Percentiles rank a stretch among this genome's conserved stretches.
Conservation (phyloP, 2,888 invertebrate species). For the Octodonta nipae region DNA sequence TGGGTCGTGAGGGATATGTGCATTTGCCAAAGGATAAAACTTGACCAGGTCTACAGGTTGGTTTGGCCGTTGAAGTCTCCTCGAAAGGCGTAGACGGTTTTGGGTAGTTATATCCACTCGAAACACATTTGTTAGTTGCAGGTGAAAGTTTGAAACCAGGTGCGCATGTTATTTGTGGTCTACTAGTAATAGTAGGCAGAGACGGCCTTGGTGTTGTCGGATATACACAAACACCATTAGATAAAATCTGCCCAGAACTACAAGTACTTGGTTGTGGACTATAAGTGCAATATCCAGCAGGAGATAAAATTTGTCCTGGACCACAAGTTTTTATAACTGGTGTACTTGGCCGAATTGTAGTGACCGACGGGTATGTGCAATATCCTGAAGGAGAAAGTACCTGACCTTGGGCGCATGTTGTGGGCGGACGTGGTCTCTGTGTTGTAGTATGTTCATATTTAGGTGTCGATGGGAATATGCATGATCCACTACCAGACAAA, state of each 20-base stretch:
- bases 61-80: too few relatives aligned
- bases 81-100: not conserved
- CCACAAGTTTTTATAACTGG: conserved; percentile 8
- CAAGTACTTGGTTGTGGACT: conserved; percentile 9
- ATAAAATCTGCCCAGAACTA: conserved; percentile 8
- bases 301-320: conserved; percentile 14
- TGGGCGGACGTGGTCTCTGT: too few relatives aligned
- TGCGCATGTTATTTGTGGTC: conserved; percentile 20
- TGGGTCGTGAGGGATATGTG: conserved; percentile 10
- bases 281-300: conserved; percentile 14
- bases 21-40: conserved; percentile 3
- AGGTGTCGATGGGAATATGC: conserved; percentile 1
- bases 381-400: not conserved
- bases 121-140: conserved; percentile 6
- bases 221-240: conserved; percentile 1
- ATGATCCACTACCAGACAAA: not conserved
- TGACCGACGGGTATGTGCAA: conserved; percentile 8
- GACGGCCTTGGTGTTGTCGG: not conserved
- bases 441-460: conserved; percentile 8
- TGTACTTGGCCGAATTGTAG: not conserved
- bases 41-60: conserved; percentile 35
- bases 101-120: conserved; percentile 9
- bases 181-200: conserved; percentile 2
- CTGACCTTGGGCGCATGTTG: too few relatives aligned
- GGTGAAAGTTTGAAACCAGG: conserved; percentile 8